Evolutionary conservation across 2,888 invertebrate species (phyloP).

Genomic region (Graphium colonna): DNA sequence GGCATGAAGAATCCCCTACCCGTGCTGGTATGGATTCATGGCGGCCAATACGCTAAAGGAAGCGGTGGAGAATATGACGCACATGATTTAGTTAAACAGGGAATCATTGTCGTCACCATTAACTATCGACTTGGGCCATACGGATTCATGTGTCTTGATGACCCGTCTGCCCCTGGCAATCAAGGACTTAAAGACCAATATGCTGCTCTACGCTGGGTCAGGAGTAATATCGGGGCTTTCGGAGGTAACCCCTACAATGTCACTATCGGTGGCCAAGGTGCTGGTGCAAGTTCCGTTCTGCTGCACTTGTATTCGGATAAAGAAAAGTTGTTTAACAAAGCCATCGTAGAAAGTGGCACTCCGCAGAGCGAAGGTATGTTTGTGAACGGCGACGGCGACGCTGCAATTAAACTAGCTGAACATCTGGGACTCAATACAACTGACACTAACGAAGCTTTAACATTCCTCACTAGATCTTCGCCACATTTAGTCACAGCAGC

Average conservation of each 20-base stretch:
- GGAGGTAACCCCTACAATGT: slow-evolving; percentile 69
- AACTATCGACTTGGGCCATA: slow-evolving; percentile 70
- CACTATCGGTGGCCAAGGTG: slow-evolving; percentile 62
- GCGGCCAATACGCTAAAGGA: slow-evolving; percentile 55
- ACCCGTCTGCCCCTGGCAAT: slow-evolving; percentile 60
- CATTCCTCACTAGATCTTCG: slow-evolving; percentile 46
- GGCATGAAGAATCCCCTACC: slow-evolving; percentile 56
- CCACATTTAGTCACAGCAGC: slow-evolving; percentile 55
- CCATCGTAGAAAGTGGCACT: slow-evolving; percentile 64
- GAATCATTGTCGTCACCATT: slow-evolving; percentile 59
- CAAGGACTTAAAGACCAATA: slow-evolving; percentile 70
- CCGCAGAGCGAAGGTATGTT: slow-evolving; percentile 60
- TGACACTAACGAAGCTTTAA: slow-evolving; percentile 52
- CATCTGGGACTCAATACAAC: slow-evolving; percentile 57
- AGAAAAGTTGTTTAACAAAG: slow-evolving; percentile 61
- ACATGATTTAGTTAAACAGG: slow-evolving; percentile 53
- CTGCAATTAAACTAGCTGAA: slow-evolving; percentile 54
- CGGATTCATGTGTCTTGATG: slow-evolving; percentile 66
- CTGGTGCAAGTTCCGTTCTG: slow-evolving; percentile 60
- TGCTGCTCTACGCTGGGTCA: slow-evolving; percentile 61
- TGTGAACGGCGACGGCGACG: slow-evolving; percentile 49
- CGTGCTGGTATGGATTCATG: slow-evolving; percentile 68
- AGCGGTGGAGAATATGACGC: slow-evolving; percentile 51
- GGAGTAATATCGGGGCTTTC: slow-evolving; percentile 59
- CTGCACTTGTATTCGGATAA: slow-evolving; percentile 61